These are phyloP conservation scores for Helicolenus hilgendorfi DNA, from an alignment of 2,797 vertebrate genomes.

Conservation along the genomic window DNA sequence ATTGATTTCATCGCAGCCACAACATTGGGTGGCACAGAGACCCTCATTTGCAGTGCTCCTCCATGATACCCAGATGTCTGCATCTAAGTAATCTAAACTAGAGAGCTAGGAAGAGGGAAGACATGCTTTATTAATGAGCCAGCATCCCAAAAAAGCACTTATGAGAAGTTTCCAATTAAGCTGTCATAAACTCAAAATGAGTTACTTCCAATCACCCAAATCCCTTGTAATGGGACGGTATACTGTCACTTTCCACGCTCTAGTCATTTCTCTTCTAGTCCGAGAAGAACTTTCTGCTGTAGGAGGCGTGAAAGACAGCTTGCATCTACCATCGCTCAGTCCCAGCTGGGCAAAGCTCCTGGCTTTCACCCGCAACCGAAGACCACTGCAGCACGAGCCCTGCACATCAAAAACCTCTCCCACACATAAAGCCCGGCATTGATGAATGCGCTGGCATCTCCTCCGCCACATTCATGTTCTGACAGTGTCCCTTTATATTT, in stretches of 20 bases:
- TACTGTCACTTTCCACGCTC: constrained; percentile 6
- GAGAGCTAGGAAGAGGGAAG: constrained; percentile 4
- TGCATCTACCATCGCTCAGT: constrained; percentile 57
- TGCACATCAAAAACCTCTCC: constrained; percentile 85
- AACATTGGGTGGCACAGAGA: constrained; percentile 45
- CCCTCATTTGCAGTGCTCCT: constrained; percentile 46
- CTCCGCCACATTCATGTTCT: constrained; percentile 82
- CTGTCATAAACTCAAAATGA: constrained; percentile 38
- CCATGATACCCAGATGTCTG: constrained; percentile 26
- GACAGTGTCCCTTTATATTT: constrained; percentile 89
- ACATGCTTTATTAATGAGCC: constrained; percentile 53
- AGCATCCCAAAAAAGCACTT: constrained; percentile 23
- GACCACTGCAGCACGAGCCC: constrained; percentile 64
- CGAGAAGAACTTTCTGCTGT: constrained; percentile 36
- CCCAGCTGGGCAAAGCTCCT: constrained; percentile 86
- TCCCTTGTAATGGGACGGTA: constrained; percentile 15
- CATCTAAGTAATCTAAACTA: constrained; percentile 49
- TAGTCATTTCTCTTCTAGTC: constrained; percentile 17
- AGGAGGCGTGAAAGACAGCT: constrained; percentile 71
- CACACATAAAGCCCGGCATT: constrained; percentile 87
- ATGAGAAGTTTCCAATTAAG: constrained; percentile 41
- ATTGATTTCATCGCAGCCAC: constrained; percentile 72
- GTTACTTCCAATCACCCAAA: constrained; percentile 30
- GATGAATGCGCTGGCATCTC: constrained; percentile 86
- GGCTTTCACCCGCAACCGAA: constrained; percentile 72